Conservation (phyloP, 2,113 vertebrate genomes). For the Phylloscopus trochiloides region DNA sequence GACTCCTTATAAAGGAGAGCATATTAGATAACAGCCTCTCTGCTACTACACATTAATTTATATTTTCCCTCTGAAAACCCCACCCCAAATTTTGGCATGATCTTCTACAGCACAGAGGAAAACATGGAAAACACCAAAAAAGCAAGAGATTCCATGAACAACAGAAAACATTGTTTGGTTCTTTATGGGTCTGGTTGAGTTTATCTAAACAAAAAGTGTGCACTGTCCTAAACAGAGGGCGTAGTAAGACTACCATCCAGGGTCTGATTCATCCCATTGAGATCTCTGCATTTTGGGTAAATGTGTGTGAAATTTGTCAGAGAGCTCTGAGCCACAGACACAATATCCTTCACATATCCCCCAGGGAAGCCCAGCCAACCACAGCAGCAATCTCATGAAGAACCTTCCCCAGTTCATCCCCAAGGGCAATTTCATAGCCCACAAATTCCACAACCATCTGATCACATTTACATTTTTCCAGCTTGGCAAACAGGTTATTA, state of each 20-base stretch:
- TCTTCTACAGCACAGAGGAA: not conserved
- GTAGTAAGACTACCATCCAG: not conserved
- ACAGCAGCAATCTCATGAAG: conserved; percentile 25
- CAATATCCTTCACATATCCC: not conserved
- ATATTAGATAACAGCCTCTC: not conserved
- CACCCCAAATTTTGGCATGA: not conserved
- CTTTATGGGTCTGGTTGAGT: not conserved
- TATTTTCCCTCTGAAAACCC: not conserved
- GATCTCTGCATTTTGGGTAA: not conserved
- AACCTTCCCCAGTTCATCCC: conserved; percentile 23
- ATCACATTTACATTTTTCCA: conserved; percentile 62
- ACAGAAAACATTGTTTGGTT: not conserved
- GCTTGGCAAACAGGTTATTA: conserved; percentile 64
- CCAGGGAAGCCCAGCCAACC: not conserved
- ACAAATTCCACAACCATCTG: conserved; percentile 49
- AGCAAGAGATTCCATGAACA: not conserved
- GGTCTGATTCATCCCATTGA: not conserved
- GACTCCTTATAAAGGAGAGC: not conserved
- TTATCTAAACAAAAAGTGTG: not conserved
- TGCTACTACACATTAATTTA: not conserved
- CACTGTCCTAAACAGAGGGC: not conserved
- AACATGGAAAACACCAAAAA: not conserved
- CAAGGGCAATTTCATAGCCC: conserved; percentile 50
- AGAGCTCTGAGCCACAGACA: not conserved
- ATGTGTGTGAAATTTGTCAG: not conserved